phyloP scores from a whole-genome alignment of 2,888 invertebrate genomes.

The Teleogryllus oceanicus region DNA sequence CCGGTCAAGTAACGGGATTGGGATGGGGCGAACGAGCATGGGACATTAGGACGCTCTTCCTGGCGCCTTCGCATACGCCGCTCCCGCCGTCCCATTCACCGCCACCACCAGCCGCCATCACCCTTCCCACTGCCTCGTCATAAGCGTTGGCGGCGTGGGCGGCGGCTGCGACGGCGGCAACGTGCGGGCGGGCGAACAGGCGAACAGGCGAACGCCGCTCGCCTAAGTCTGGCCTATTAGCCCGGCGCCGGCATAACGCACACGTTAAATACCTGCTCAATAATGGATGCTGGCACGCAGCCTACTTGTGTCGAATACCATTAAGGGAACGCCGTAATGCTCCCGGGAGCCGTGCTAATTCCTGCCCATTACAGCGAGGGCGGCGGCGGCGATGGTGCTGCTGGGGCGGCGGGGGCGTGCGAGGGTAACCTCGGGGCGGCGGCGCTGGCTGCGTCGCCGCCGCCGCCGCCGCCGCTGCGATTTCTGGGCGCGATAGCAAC shows the following conservation, averaged over 20 bases:
- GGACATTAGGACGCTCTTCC: slow-evolving; percentile 7
- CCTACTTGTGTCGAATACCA: slow-evolving; percentile 18
- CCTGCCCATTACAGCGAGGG: not conserved
- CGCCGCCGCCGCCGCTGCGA: too few species aligned
- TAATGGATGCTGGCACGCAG: slow-evolving; percentile 18
- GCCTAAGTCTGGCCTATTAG: slow-evolving; percentile 18
- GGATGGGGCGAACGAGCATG: not conserved
- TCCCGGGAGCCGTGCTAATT: slow-evolving; percentile 2
- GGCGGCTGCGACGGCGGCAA: not conserved
- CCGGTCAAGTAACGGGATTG: slow-evolving; percentile 1
- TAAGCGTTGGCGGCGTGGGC: not conserved
- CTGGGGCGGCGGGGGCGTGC: not conserved
- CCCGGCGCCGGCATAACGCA: slow-evolving; percentile 18
- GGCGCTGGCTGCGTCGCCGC: too few species aligned
- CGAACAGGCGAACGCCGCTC: not conserved
- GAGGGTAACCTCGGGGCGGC: not conserved
- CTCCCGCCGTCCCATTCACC: too few species aligned
- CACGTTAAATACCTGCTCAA: slow-evolving; percentile 18
- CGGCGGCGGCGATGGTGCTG: not conserved
- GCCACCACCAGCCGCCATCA: too few species aligned
- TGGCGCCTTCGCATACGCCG: too few species aligned
- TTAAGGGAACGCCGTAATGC: slow-evolving; percentile 18
- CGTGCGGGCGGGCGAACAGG: not conserved
- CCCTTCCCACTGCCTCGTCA: too few species aligned
- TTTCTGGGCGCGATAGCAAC: too few species aligned